Evolutionary conservation across 2,888 invertebrate species (phyloP), one percentile per base, ranked within the genome.

Genomic region (Ariolimax columbianus): DNA sequence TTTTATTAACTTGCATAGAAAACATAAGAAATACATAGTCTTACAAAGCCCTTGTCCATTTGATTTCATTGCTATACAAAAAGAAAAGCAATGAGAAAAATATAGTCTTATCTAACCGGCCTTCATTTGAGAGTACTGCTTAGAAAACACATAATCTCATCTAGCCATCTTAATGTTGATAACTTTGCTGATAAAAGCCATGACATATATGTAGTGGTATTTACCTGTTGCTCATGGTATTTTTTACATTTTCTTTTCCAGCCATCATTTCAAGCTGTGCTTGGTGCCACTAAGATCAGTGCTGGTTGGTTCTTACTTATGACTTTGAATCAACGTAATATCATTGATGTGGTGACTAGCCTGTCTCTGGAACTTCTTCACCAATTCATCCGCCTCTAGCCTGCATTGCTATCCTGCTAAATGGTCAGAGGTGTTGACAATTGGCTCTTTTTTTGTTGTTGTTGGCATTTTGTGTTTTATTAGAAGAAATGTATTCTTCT

Each of bases 241-340:
- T 7, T 30, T 66, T 66, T 11, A 66, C 14, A 14, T 33, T 73
- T 0, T 73, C 73, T 73, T n/a, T n/a, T 43, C 11, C 73, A 73
- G 73, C 26, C 6, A 43, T n/a, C 73, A 73, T 2, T 73, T 4
- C 43, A 7, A 43, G 73, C 43, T 33, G 51, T 75, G 2, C n/a
- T 51, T n/a, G 51, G 75, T 51, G 75, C 51, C 19, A 33, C 51
- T 33, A 47, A 75, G 19, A 51, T 75, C 33, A 75, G 75, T n/a
- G 4, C 17, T 51, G 51, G 47, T 9, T 36, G 19, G 75, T n/a
- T 75, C 33, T 23, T 51, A 19, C 51, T 51, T 2, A 30, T 23
- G 33, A 33, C 51, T 14, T 33, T 75, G 33, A 51, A 51, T 17
- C 75, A 75, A 0, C 23, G 0, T 33, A 51, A 26, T 36, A 0